Conservation (phyloP, 35 echinoderm and acorn worm species). For the Apostichopus californicus region DNA sequence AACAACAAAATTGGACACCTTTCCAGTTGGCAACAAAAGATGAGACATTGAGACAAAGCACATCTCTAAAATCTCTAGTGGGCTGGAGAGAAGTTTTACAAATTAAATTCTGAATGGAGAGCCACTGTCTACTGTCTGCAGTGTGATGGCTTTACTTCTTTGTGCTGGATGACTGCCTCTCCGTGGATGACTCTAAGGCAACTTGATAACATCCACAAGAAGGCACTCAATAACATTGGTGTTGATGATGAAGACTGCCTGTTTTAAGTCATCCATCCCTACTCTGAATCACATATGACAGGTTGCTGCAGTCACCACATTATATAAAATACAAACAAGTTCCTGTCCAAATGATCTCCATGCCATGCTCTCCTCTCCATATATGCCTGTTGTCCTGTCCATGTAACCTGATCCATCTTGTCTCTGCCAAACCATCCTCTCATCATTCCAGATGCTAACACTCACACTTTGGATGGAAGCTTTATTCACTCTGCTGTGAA, state of each 20-base stretch:
- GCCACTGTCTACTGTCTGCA: too few relatives aligned
- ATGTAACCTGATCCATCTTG: not conserved
- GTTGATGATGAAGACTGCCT: constrained; percentile 19
- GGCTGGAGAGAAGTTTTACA: too few relatives aligned
- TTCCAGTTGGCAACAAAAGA: too few relatives aligned
- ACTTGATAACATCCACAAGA: too few relatives aligned
- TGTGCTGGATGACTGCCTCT: too few relatives aligned
- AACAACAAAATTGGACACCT: too few relatives aligned
- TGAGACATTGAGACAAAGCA: too few relatives aligned
- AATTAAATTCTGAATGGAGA: too few relatives aligned
- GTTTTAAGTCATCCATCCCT: not conserved
- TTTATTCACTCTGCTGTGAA: not conserved
- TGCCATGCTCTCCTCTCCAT: constrained; percentile 24
- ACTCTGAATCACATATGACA: not conserved
- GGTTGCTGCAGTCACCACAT: constrained; percentile 9
- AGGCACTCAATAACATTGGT: not conserved
- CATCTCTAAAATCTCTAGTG: too few relatives aligned
- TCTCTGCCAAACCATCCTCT: constrained; percentile 1
- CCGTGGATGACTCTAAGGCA: too few relatives aligned
- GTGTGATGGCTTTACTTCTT: too few relatives aligned
- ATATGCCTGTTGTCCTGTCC: not conserved
- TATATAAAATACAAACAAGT: constrained; percentile 27
- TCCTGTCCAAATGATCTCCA: not conserved
- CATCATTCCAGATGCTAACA: not conserved
- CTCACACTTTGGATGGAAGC: not conserved